A percentile compares a stretch with the other conserved stretches of the same genome.
These are phyloP conservation scores for Rhopalosiphum nymphaeae DNA, from an alignment of 2,888 invertebrate genomes.

Conservation along the genomic window DNA sequence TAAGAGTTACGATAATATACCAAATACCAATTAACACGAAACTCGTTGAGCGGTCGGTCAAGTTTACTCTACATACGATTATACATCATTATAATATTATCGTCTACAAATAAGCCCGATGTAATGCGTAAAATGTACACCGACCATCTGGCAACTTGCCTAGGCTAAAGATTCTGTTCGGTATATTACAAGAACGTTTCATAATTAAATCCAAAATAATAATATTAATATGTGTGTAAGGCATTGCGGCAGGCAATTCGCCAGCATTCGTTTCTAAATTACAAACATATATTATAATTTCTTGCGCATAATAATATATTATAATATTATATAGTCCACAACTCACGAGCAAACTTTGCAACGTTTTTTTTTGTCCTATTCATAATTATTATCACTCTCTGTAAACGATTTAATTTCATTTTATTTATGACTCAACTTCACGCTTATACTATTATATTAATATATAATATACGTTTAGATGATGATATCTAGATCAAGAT, in stretches of 20 bases:
- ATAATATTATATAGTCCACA: background rate
- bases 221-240: conserved; percentile 15
- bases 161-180: conserved; percentile 6
- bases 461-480: background rate
- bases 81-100: conserved; percentile 7
- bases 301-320: background rate
- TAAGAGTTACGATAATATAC: background rate
- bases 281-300: conserved; percentile 27
- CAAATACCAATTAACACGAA: background rate
- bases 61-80: background rate
- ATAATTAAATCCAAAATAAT: conserved; percentile 46
- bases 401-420: conserved; percentile 41
- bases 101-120: conserved; percentile 25
- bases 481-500: background rate
- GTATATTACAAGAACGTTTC: conserved; percentile 40
- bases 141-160: conserved; percentile 29
- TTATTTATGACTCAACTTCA: background rate
- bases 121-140: conserved; percentile 20
- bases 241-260: conserved; percentile 25
- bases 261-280: conserved; percentile 30
- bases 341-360: background rate
- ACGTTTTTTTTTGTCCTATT: background rate
- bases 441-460: background rate
- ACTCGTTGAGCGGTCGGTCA: background rate
- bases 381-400: conserved; percentile 26